These are phyloP conservation scores for Drosophila leonis DNA, from an alignment of 2,888 invertebrate genomes.

Conservation along the genomic window DNA sequence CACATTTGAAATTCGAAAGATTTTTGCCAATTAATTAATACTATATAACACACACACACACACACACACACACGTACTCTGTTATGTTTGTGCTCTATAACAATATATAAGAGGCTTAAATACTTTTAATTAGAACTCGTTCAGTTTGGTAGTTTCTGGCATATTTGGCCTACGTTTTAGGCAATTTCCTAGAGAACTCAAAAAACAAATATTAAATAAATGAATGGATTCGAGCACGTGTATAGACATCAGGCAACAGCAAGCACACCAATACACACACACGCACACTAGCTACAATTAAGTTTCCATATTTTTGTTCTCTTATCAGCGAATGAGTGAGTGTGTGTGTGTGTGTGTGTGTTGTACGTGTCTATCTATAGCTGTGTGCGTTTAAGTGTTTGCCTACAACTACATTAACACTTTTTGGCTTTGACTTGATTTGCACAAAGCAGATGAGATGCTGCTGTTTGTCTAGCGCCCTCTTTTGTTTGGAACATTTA, in stretches of 20 bases:
- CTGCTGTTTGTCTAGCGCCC: constrained; percentile 62
- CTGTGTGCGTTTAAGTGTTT: constrained; percentile 41
- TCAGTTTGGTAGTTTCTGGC: constrained; percentile 16
- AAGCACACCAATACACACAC: constrained; percentile 4
- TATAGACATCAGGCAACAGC: neutral
- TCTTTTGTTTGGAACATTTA: constrained; percentile 71
- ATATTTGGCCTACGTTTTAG: constrained; percentile 39
- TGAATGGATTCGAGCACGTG: constrained; percentile 50
- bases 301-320: constrained; percentile 39
- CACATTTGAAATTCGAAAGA: neutral
- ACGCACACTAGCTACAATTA: constrained; percentile 37
- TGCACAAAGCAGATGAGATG: constrained; percentile 59
- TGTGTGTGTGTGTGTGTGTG: constrained; percentile 21
- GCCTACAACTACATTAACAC: constrained; percentile 65
- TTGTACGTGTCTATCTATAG: constrained; percentile 14
- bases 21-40: constrained; percentile 14
- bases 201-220: constrained; percentile 32
- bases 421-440: constrained; percentile 70
- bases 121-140: constrained; percentile 53
- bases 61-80: neutral
- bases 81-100: neutral
- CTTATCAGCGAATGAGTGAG: constrained; percentile 16
- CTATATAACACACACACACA: neutral
- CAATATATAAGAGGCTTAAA: constrained; percentile 25
- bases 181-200: constrained; percentile 28